phyloP scores from a whole-genome alignment of 2,888 invertebrate species.

The Xestia ashworthii region DNA sequence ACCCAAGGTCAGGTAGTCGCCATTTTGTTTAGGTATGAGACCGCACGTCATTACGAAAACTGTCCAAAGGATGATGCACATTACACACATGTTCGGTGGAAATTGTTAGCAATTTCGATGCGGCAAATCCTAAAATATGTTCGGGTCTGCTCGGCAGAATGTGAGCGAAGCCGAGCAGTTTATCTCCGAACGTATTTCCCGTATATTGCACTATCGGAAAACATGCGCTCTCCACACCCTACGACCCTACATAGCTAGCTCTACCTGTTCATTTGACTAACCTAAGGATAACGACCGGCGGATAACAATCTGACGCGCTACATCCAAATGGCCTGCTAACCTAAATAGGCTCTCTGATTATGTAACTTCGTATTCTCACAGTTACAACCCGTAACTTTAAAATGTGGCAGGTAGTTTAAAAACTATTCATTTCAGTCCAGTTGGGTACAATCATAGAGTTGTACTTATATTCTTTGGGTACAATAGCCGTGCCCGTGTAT shows the following conservation, averaged over 20 bases:
- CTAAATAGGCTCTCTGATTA: neutral
- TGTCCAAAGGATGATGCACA: too few relatives aligned
- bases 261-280: constrained; percentile 11
- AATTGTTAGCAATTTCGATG: too few relatives aligned
- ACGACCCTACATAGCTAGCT: neutral
- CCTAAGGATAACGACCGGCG: neutral
- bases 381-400: neutral
- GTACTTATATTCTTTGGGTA: neutral
- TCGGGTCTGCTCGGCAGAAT: too few relatives aligned
- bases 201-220: constrained; percentile 1
- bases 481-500: neutral
- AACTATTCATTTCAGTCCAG: too few relatives aligned
- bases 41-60: too few relatives aligned
- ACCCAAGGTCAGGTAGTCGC: neutral
- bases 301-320: constrained; percentile 3
- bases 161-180: too few relatives aligned
- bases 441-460: too few relatives aligned
- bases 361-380: neutral
- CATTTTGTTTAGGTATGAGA: too few relatives aligned
- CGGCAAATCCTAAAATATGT: too few relatives aligned
- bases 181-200: too few relatives aligned
- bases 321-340: constrained; percentile 4
- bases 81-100: too few relatives aligned
- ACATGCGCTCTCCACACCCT: neutral
- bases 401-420: too few relatives aligned